Evolutionary conservation across 2,888 invertebrate species (phyloP), one percentile per base, ranked within the genome.

Genomic region (Tiphia femorata): DNA sequence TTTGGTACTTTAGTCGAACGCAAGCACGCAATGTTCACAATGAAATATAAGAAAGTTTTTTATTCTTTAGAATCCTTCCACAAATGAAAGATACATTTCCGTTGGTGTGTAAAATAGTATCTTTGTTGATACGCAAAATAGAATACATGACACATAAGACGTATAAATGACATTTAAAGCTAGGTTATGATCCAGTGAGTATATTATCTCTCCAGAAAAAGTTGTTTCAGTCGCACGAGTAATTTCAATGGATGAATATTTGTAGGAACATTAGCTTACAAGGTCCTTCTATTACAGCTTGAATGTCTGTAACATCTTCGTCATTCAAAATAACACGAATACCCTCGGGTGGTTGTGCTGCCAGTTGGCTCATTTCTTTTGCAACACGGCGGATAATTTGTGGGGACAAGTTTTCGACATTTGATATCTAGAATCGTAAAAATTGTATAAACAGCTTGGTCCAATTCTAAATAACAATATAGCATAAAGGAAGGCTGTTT

Each of bases 381-480:
- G 92, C 90, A 67, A 97, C 93, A 77, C 93, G 90, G 64, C 95
- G 87, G 56, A 96, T 92, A 63, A 92, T 93, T 87, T 97, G 96
- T 64, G 97, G 97, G 62, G 96, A 95, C 76, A 97, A 88, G 86
- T 97, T 97, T 87, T 97, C 97, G 72, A 95, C 93, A 86, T 95
- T 95, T 72, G 94, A 94, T 88, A 93, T 92, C 90, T 91, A 79
- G 66, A 84, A 82, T 8, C 48, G 43, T 19, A n/a, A 30, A 14
- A 27, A 20, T 5, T 49, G n/a, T 25, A 2, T 41, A 4, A 12
- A 6, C 14, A 2, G 25, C 4, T 0, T 3, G 25, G 10, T 17
- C 14, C 10, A n/a, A n/a, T n/a, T n/a, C 5, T 7, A 33, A 20
- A 12, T 5, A 56, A 23, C 35, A 21, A 23, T 53, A 41, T 33